These are phyloP conservation scores for Diaphora mendica DNA, from an alignment of 2,888 invertebrate genomes.

Conservation along the genomic window DNA sequence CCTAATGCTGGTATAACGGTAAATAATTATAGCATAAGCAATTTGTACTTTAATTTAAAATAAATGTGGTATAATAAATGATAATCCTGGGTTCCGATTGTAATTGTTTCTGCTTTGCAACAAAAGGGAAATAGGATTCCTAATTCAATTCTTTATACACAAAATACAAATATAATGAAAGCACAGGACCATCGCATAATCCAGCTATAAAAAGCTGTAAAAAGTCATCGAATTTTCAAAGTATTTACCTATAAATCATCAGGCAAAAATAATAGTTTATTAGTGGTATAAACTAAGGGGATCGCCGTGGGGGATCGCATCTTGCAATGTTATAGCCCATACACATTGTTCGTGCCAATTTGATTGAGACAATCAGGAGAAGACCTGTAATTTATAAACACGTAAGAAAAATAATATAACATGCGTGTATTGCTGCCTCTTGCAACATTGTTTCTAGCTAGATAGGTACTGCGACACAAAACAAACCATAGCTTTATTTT, in stretches of 20 bases:
- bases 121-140: not conserved
- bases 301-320: conserved; percentile 32
- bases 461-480: not conserved
- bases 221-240: conserved; percentile 9
- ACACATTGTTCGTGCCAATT: conserved; percentile 1
- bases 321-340: conserved; percentile 15
- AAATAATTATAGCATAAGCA: not conserved
- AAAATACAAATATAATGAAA: not conserved
- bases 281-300: conserved; percentile 41
- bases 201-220: not conserved
- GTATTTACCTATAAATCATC: conserved; percentile 40
- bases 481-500: too few species aligned
- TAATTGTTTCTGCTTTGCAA: too few species aligned
- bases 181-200: not conserved
- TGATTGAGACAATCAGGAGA: not conserved
- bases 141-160: not conserved
- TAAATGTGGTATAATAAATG: not conserved
- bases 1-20: not conserved
- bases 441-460: not conserved
- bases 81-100: too few species aligned
- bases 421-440: not conserved
- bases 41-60: not conserved
- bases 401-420: not conserved
- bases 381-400: not conserved
- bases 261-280: conserved; percentile 44